These are phyloP conservation scores for Cactoblastis cactorum DNA, from an alignment of 2,888 invertebrate species.

Conservation along the genomic window DNA sequence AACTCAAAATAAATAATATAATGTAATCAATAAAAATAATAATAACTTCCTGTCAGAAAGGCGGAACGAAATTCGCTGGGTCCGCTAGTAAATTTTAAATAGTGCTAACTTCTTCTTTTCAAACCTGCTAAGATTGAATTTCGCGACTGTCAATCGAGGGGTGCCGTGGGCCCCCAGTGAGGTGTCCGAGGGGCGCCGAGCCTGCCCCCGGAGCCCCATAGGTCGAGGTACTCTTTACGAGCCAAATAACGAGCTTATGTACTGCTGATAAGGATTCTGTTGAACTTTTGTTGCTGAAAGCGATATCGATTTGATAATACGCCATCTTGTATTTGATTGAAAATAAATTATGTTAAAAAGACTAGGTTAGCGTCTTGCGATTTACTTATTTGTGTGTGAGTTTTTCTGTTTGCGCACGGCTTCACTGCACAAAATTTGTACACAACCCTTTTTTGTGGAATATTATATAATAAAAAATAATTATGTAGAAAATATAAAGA, in stretches of 20 bases:
- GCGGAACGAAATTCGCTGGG: no score
- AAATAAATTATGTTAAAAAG: no score
- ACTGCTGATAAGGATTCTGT: slow-evolving; percentile 4
- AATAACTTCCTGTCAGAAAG: no score
- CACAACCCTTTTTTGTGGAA: no score
- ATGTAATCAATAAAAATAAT: no score
- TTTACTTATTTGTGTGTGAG: no score
- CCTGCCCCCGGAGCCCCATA: slow-evolving; percentile 32
- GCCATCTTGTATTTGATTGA: slow-evolving; percentile 22
- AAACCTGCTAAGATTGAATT: slow-evolving; percentile 3
- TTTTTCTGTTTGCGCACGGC: no score
- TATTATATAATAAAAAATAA: no score
- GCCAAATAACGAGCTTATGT: slow-evolving; percentile 9
- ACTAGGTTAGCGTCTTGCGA: no score
- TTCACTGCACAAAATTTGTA: no score
- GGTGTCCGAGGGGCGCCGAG: slow-evolving; percentile 33
- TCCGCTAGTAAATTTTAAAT: neutral
- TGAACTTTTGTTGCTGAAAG: neutral
- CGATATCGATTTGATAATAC: neutral
- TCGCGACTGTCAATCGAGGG: slow-evolving; percentile 10
- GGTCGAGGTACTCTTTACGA: slow-evolving; percentile 28
- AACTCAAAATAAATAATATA: no score
- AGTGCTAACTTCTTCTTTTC: neutral
- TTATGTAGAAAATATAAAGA: no score
- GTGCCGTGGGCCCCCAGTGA: slow-evolving; percentile 27